Evolutionary conservation across 2,113 vertebrate species (phyloP), one percentile per base, ranked within the genome.

Genomic region (Rhipidura dahli): DNA sequence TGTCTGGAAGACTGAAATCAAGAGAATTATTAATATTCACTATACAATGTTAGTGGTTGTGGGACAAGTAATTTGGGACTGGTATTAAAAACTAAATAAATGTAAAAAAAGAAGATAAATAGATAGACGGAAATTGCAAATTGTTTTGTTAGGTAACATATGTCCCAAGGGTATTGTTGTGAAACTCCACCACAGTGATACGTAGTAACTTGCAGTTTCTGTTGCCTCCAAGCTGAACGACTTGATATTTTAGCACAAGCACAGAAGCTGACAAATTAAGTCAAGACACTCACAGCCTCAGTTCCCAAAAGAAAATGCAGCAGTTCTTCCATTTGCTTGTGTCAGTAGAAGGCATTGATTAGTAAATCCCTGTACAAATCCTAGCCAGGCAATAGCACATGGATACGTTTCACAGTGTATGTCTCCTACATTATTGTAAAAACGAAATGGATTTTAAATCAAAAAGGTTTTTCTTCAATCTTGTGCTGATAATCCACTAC

Each of bases 361-460:
- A 72, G 22, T 23, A 89, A 89, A 89, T 60, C 51, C 53, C 44
- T 61, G 31, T 53, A 61, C 23, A 92, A 93, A 91, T 93, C 42
- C 31, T 30, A 76, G 10, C 7, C 11, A 35, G 49, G 27, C 17
- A 84, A 22, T 21, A 63, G 33, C 2, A 1, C 19, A 44, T 28
- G 13, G 10, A 7, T 37, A 61, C 8, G 31, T 94, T 87, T 87
- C 68, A 68, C 44, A 81, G 22, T 37, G 7, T 8, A 0, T 54
- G 33, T 59, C n/a, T 57, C 27, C 68, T 54, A 54, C 9, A 6
- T 8, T 51, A 73, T 37, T 83, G 30, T 51, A 69, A 86, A 95
- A 86, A 63, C 51, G 10, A 50, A 70, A 33, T 19, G 6, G 18
- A 61, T 89, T 91, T 87, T 66, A 66, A 84, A 83, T 83, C 20